phyloP scores from a whole-genome alignment of 2,113 vertebrate genomes.

The Gallinago paraguaiae region DNA sequence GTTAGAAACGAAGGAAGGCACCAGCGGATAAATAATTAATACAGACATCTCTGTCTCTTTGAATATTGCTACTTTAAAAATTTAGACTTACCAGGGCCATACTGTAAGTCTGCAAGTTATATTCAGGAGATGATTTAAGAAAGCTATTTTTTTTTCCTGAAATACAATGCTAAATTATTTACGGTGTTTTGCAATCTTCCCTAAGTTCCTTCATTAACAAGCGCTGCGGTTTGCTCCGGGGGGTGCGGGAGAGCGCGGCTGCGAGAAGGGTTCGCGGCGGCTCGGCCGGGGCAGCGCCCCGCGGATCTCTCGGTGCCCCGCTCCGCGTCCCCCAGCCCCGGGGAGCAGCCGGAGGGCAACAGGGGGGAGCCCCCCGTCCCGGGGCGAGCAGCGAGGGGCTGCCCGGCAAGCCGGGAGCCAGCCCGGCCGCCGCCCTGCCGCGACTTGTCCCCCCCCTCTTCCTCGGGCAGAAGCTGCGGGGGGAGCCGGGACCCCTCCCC shows the following conservation, averaged over 20 bases:
- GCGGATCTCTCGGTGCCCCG: neutral
- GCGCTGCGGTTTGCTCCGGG: constrained; percentile 54
- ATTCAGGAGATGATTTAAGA: constrained; percentile 79
- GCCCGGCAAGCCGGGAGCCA: neutral
- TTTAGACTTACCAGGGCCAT: constrained; percentile 77
- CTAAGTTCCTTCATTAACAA: constrained; percentile 78
- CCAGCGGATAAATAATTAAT: constrained; percentile 86
- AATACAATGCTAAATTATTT: constrained; percentile 82
- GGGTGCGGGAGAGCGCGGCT: constrained; percentile 56
- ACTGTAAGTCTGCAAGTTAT: constrained; percentile 81
- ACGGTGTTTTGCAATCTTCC: constrained; percentile 77
- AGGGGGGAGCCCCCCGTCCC: neutral
- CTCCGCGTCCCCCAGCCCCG: too few species aligned
- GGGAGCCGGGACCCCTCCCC: neutral
- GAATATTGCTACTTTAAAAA: constrained; percentile 85
- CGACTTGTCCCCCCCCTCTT: too few species aligned
- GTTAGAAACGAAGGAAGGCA: constrained; percentile 87
- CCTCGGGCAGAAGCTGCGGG: neutral
- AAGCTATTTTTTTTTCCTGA: constrained; percentile 78
- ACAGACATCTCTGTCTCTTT: constrained; percentile 83
- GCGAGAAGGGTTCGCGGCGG: neutral
- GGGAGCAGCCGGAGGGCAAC: neutral
- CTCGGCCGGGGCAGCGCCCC: neutral
- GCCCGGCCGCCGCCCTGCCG: neutral
- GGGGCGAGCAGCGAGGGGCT: neutral